Evolutionary conservation across 1,140 invertebrate species (phyloP).

Genomic region (Megalopta genalis): DNA sequence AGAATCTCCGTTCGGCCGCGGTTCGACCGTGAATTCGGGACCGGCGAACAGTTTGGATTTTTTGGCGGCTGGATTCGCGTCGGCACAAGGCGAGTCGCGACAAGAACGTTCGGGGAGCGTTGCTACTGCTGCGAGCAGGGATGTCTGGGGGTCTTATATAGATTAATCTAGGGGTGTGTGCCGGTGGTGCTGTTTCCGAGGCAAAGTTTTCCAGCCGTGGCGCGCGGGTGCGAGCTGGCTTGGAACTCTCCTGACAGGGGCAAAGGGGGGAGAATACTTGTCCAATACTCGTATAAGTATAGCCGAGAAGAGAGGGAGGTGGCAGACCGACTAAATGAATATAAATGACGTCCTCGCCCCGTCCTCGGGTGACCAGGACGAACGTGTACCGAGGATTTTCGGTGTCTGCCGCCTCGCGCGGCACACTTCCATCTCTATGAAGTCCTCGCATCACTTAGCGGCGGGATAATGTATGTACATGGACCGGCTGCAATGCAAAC

Average conservation of each 20-base stretch:
- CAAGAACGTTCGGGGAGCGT: conserved; percentile 28
- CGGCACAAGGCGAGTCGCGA: neutral
- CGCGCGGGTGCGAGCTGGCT: conserved; percentile 7
- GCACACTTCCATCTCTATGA: conserved; percentile 30
- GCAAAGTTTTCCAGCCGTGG: conserved; percentile 66
- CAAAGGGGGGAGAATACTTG: conserved; percentile 23
- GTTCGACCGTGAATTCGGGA: no score
- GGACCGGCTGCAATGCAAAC: conserved; percentile 35
- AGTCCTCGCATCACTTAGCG: conserved; percentile 46
- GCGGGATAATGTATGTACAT: conserved; percentile 47
- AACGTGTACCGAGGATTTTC: conserved; percentile 53
- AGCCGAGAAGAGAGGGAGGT: conserved; percentile 3
- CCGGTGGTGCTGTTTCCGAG: conserved; percentile 56
- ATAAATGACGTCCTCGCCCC: conserved; percentile 59
- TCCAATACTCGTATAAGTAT: conserved; percentile 46
- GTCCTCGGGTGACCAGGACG: conserved; percentile 17
- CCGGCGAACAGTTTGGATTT: conserved; percentile 61
- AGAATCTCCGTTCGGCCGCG: no score
- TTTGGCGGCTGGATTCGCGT: neutral
- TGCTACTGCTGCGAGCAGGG: conserved; percentile 17
- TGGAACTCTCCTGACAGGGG: conserved; percentile 23
- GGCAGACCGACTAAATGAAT: conserved; percentile 63
- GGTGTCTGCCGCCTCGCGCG: neutral
- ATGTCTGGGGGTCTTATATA: conserved; percentile 53
- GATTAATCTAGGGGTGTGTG: conserved; percentile 65